Percentiles rank a stretch among this genome's conserved stretches.
phyloP scores from a whole-genome alignment of 2,797 vertebrate genomes.

The Zenarchopterus dispar region DNA sequence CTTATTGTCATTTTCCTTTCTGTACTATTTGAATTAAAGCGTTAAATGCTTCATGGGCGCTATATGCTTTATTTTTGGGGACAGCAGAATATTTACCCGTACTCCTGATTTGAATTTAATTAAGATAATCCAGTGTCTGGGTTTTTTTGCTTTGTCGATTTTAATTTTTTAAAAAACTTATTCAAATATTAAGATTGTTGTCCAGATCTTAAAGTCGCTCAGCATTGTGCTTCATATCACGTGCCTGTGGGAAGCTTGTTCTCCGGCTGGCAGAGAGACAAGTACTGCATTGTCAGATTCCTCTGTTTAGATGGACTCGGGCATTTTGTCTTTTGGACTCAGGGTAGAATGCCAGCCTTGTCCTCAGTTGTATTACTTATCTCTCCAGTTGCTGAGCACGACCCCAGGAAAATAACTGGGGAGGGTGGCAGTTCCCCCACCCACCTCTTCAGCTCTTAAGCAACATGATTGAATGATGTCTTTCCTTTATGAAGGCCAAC shows the following conservation, averaged over 20 bases:
- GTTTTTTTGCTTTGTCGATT: conserved; percentile 41
- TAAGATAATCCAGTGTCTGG: conserved; percentile 45
- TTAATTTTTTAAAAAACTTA: too few species aligned
- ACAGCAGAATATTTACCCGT: conserved; percentile 16
- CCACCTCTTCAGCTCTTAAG: conserved; percentile 26
- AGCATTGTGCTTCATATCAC: conserved; percentile 47
- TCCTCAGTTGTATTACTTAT: conserved; percentile 67
- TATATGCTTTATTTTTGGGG: conserved; percentile 24
- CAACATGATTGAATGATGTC: conserved; percentile 35
- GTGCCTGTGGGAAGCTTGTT: conserved; percentile 71
- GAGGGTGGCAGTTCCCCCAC: conserved; percentile 9
- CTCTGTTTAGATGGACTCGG: conserved; percentile 69
- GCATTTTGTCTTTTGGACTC: conserved; percentile 67
- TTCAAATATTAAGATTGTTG: conserved; percentile 41
- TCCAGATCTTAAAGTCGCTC: conserved; percentile 51
- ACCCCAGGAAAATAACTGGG: conserved; percentile 57
- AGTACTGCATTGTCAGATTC: conserved; percentile 74
- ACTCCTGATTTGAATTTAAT: conserved; percentile 39
- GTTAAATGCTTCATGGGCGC: conserved; percentile 21
- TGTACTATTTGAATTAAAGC: conserved; percentile 39
- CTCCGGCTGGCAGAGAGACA: conserved; percentile 69
- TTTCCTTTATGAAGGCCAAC: background rate
- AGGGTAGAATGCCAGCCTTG: conserved; percentile 75
- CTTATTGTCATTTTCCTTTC: conserved; percentile 13
- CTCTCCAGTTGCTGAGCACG: conserved; percentile 49